A percentile compares a stretch with the other conserved stretches of the same genome.
Conservation (phyloP, 2,888 invertebrate species). For the Spodoptera picta region DNA sequence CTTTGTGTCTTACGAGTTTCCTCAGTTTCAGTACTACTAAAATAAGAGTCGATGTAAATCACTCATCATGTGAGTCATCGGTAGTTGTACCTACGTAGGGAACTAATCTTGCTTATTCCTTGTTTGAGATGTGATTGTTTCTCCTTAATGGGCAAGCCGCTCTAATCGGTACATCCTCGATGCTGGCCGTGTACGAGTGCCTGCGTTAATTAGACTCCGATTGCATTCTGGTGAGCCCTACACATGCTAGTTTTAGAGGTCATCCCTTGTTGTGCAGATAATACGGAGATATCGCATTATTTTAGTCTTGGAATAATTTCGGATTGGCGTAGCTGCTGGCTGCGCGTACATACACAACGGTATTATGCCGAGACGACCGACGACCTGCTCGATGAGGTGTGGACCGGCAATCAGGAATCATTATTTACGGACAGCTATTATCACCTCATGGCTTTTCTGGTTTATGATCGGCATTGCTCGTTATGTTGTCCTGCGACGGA, state of each 20-base stretch:
- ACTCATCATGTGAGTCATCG: slow-evolving; percentile 47
- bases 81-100: slow-evolving; percentile 48
- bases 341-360: slow-evolving; percentile 52
- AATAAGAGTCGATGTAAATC: slow-evolving; percentile 40
- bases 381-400: slow-evolving; percentile 77
- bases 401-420: slow-evolving; percentile 86
- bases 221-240: slow-evolving; percentile 76
- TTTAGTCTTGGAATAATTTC: slow-evolving; percentile 49
- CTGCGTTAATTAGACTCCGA: slow-evolving; percentile 84
- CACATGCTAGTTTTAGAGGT: slow-evolving; percentile 72
- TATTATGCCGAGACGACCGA: slow-evolving; percentile 62
- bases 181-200: slow-evolving; percentile 72
- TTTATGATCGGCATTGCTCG: slow-evolving; percentile 87
- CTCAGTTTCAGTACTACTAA: slow-evolving; percentile 6
- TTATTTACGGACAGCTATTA: slow-evolving; percentile 88
- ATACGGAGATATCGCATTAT: slow-evolving; percentile 50
- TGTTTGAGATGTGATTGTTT: slow-evolving; percentile 86
- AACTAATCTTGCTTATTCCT: slow-evolving; percentile 79
- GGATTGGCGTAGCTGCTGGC: slow-evolving; percentile 36
- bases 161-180: slow-evolving; percentile 85
- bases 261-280: slow-evolving; percentile 63
- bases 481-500: slow-evolving; percentile 87
- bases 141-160: slow-evolving; percentile 81
- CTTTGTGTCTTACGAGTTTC: too few relatives aligned
- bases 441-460: slow-evolving; percentile 88